Evolutionary conservation across 1,140 invertebrate species (phyloP).

Genomic region (Ceratina japonica): DNA sequence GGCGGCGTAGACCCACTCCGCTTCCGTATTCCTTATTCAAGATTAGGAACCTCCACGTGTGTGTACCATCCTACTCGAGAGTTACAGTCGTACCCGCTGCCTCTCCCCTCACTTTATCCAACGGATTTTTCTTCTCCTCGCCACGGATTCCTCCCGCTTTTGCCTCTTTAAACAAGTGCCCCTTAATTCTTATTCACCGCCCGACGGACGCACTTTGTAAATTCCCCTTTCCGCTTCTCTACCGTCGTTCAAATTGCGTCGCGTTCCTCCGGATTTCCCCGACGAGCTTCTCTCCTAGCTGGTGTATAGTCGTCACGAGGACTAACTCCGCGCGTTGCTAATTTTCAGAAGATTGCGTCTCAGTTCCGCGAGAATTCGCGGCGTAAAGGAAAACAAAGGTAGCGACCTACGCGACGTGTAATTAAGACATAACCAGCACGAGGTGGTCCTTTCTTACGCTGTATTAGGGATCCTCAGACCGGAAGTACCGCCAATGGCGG

Average conservation of each 20-base stretch:
- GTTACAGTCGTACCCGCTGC: neutral
- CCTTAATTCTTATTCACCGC: constrained; percentile 55
- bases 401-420: too few relatives aligned
- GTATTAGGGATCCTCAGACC: too few relatives aligned
- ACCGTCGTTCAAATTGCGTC: neutral
- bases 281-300: too few relatives aligned
- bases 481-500: too few relatives aligned
- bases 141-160: neutral
- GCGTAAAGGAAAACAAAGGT: too few relatives aligned
- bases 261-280: too few relatives aligned
- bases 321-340: too few relatives aligned
- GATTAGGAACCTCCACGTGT: constrained; percentile 42
- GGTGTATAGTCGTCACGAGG: too few relatives aligned
- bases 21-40: constrained; percentile 55
- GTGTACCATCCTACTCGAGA: constrained; percentile 17
- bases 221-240: neutral
- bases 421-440: too few relatives aligned
- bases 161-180: neutral
- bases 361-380: too few relatives aligned
- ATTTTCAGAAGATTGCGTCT: too few relatives aligned
- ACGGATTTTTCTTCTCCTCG: constrained; percentile 32
- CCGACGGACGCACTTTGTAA: constrained; percentile 28
- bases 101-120: constrained; percentile 32
- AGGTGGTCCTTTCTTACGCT: too few relatives aligned
- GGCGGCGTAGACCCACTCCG: neutral